Conservation (phyloP, 2,888 invertebrate species). For the Agonum fuliginosum region DNA sequence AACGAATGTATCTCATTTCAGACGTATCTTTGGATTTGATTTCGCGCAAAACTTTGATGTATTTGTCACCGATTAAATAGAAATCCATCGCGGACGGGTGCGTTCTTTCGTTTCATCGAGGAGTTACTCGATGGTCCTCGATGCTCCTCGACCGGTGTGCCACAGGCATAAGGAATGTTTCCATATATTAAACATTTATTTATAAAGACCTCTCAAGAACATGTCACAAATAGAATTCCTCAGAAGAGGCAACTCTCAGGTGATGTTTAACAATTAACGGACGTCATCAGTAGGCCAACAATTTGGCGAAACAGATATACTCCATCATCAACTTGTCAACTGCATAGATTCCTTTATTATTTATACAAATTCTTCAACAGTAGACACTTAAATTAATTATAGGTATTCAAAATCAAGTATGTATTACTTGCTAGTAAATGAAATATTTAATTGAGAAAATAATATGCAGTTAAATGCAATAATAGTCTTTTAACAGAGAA, state of each 20-base stretch:
- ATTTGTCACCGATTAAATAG: no score
- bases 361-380: constrained; percentile 51
- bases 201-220: constrained; percentile 58
- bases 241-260: constrained; percentile 31
- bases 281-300: constrained; percentile 38
- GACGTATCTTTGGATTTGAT: no score
- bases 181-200: constrained; percentile 58
- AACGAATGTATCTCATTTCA: no score
- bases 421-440: constrained; percentile 43
- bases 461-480: constrained; percentile 49
- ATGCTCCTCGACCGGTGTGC: no score
- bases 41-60: no score
- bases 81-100: no score
- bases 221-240: constrained; percentile 50
- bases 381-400: constrained; percentile 44
- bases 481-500: constrained; percentile 26
- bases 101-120: no score
- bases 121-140: no score
- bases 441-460: constrained; percentile 38
- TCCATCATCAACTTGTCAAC: constrained; percentile 49
- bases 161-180: constrained; percentile 14
- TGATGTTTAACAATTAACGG: constrained; percentile 44
- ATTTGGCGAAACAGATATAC: constrained; percentile 30
- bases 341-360: constrained; percentile 42
- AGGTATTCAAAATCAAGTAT: constrained; percentile 35